A percentile compares a stretch with the other conserved stretches of the same genome.
These are phyloP conservation scores for Ia io DNA, from an alignment of 2,113 vertebrate genomes.

Conservation along the genomic window DNA sequence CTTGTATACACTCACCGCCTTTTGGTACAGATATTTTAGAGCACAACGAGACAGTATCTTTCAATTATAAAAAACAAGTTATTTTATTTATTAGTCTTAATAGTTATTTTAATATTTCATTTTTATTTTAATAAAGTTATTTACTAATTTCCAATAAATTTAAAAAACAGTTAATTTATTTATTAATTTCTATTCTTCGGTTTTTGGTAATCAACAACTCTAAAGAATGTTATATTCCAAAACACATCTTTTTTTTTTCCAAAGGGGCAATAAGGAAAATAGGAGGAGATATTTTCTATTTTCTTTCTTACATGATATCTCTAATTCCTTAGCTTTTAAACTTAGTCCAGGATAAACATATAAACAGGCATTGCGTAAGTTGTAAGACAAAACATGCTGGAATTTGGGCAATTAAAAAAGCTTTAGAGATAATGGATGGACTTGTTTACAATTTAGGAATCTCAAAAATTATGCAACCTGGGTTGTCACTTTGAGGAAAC, in stretches of 20 bases:
- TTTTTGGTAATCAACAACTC: neutral
- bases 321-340: conserved; percentile 37
- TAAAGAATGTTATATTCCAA: neutral
- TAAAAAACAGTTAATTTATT: neutral
- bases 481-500: neutral
- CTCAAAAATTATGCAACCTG: neutral
- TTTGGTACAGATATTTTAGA: neutral
- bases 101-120: neutral
- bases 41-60: neutral
- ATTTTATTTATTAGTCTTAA: conserved; percentile 18
- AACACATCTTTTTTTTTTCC: neutral
- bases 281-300: neutral
- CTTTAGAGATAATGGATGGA: neutral
- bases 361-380: neutral
- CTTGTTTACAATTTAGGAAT: neutral
- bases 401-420: neutral
- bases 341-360: neutral
- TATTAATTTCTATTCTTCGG: neutral
- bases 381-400: neutral
- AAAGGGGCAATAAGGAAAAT: neutral
- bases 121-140: neutral
- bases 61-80: neutral
- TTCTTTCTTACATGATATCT: neutral
- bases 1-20: neutral
- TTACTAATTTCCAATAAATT: neutral